Base-by-base conservation (phyloP, 2,797 vertebrate genomes). In the Onychomys torridus region DNA sequence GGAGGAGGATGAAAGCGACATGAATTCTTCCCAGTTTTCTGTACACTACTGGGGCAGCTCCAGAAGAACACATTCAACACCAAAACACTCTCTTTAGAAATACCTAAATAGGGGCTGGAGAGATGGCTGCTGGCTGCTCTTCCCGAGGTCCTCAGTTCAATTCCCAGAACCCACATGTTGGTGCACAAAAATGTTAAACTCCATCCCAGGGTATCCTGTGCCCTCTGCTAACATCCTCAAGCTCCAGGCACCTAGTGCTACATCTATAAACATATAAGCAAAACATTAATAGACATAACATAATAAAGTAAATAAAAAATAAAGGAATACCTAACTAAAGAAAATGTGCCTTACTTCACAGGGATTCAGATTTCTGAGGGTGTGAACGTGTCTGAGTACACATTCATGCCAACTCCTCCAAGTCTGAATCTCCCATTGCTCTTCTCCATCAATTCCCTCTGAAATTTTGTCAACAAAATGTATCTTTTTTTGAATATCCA, bases 21-120 rank as follows among this genome's bases (percentile, higher is more conserved):
- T 43, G 55, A 16, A 0, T 46, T 82, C 69, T 76, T 19, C 23
- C 71, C 0, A 13, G 0, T 81, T 77, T 77, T 59, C 57, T 65
- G 27, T 0, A 0, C 13, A 10, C 34, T n/a, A 0, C 16, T 14
- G 14, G 25, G n/a, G 0, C 7, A 83, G 27, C n/a, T 25, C 23
- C 16, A 85, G 71, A 40, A 65, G 52, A 83, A 6, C 11, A 9
- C 29, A 14, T 57, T 0, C 1, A 46, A 69, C 37, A 77, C 9
- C 4, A 12, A 37, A 76, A 9, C 32, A 6, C 10, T 88, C 46
- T n/a, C 21, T 55, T 77, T 61, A n/a, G 49, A 82, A 85, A 78
- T 34, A 63, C 12, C 2, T 79, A 3, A 40, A 2, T 5, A 49
- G 17, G 17, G 17, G 17, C 5, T 21, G 29, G 11, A 85, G 5